Percentiles rank a stretch among this genome's conserved stretches.
phyloP scores from a whole-genome alignment of 2,888 invertebrate genomes.

The Cephalotes varians region DNA sequence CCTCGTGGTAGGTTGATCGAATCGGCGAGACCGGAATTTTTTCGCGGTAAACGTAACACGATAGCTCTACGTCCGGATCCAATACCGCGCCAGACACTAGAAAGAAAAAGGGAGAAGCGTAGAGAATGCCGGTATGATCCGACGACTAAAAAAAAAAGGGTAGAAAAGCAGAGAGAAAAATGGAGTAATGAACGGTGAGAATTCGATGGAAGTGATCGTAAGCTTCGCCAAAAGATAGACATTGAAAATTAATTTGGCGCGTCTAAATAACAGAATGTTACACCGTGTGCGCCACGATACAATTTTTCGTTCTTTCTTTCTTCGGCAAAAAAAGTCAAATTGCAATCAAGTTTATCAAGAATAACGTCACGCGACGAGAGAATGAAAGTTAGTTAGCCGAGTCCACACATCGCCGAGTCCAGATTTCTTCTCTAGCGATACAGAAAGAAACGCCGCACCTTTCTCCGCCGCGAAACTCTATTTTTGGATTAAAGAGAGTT shows the following conservation, averaged over 20 bases:
- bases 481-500: conserved; percentile 61
- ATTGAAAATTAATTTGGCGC: not conserved
- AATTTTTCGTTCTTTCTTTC: not conserved
- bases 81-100: conserved; percentile 55
- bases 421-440: conserved; percentile 3
- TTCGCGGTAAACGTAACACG: conserved; percentile 70
- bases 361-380: conserved; percentile 2
- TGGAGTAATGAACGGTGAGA: not conserved
- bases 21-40: conserved; percentile 55
- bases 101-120: conserved; percentile 33
- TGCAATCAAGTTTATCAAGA: not conserved
- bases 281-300: not conserved
- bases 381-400: conserved; percentile 5
- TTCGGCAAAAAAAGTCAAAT: not conserved
- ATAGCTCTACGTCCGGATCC: conserved; percentile 67
- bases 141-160: not conserved
- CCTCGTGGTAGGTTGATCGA: conserved; percentile 39
- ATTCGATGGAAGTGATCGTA: conserved; percentile 3
- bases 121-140: conserved; percentile 9
- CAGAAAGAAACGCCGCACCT: conserved; percentile 9
- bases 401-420: not conserved
- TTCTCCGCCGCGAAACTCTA: conserved; percentile 1
- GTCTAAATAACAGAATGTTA: not conserved
- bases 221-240: not conserved
- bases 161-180: conserved; percentile 34